These are phyloP conservation scores for Heliothis virescens DNA, from an alignment of 1,140 invertebrate species.

Conservation along the genomic window DNA sequence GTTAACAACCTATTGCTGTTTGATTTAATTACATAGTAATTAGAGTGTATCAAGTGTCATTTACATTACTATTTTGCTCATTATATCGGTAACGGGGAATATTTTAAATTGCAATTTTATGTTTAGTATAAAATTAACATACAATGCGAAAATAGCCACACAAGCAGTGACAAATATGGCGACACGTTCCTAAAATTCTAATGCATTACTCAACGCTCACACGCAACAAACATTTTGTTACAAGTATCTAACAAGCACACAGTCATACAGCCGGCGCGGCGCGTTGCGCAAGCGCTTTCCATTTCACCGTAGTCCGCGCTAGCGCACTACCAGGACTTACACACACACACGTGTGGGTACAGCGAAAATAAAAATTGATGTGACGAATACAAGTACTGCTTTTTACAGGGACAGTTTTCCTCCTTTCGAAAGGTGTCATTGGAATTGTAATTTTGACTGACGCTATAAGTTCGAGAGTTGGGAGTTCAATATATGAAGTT, in stretches of 20 bases:
- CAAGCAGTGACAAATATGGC: constrained; percentile 24
- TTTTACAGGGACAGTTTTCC: neutral
- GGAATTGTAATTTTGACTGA: neutral
- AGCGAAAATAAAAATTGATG: constrained; percentile 24
- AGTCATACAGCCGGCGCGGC: constrained; percentile 58
- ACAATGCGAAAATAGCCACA: neutral
- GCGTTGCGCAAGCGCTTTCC: constrained; percentile 84
- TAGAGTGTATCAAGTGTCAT: neutral
- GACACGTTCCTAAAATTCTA: constrained; percentile 38
- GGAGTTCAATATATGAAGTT: neutral
- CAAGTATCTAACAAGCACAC: constrained; percentile 56
- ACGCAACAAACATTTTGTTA: constrained; percentile 46
- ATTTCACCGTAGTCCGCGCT: constrained; percentile 74
- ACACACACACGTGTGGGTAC: constrained; percentile 13
- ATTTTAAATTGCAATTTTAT: neutral
- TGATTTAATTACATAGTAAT: constrained; percentile 24
- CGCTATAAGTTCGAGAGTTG: neutral
- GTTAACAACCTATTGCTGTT: constrained; percentile 25
- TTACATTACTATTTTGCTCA: neutral
- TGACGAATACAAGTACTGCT: constrained; percentile 3
- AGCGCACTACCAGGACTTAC: constrained; percentile 39
- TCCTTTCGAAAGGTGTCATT: neutral
- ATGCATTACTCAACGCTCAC: constrained; percentile 61
- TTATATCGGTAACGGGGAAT: neutral
- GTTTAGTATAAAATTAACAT: neutral